Evolutionary conservation across 2,797 vertebrate genomes (phyloP).

Genomic region (Sebastes hopkinsi): DNA sequence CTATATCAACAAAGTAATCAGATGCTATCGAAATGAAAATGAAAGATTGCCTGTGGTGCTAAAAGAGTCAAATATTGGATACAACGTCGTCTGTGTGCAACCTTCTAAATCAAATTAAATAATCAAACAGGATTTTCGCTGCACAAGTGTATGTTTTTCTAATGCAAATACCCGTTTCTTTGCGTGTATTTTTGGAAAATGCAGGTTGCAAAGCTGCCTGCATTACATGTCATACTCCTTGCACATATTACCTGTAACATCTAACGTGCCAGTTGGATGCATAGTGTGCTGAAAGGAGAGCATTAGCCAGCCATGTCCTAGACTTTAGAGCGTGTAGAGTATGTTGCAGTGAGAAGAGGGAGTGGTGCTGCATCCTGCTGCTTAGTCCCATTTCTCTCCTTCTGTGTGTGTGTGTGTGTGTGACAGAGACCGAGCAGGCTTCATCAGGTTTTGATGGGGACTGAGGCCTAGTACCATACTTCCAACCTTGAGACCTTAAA

Average conservation of each 20-base stretch:
- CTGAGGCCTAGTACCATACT: neutral
- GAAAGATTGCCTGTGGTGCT: slow-evolving; percentile 5
- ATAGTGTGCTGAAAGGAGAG: neutral
- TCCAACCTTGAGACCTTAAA: too few relatives aligned
- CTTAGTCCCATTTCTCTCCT: slow-evolving; percentile 16
- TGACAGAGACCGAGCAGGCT: slow-evolving; percentile 29
- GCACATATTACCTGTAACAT: neutral
- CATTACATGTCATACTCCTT: neutral
- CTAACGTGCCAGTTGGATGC: neutral
- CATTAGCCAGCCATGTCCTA: neutral
- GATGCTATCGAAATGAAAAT: slow-evolving; percentile 34
- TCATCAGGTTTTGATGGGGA: slow-evolving; percentile 33
- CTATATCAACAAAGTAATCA: slow-evolving; percentile 42
- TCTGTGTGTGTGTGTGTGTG: neutral
- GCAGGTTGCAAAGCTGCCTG: neutral
- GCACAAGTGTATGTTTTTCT: neutral
- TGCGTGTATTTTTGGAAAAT: neutral
- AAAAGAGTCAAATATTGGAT: slow-evolving; percentile 12
- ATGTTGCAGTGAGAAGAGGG: slow-evolving; percentile 15
- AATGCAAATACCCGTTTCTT: neutral
- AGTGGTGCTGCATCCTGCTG: slow-evolving; percentile 35
- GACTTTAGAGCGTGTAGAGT: neutral
- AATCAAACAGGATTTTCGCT: neutral
- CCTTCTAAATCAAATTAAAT: neutral
- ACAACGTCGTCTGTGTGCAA: neutral